Conservation (phyloP, 1,140 invertebrate genomes). For the Eueides isabella region DNA sequence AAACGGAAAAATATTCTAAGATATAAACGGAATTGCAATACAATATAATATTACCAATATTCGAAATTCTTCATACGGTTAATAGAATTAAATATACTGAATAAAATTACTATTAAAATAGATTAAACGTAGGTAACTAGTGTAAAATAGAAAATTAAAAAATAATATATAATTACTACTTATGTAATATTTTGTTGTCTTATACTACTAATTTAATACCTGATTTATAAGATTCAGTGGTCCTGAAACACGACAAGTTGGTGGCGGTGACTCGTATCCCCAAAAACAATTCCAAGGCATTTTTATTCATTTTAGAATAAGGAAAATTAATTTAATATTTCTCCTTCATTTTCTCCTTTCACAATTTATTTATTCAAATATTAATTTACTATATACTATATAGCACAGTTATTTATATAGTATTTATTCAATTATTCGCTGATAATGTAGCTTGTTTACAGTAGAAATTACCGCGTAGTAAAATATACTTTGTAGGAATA, state of each 20-base stretch:
- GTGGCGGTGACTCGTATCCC: constrained; percentile 71
- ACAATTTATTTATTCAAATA: background rate
- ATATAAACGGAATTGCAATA: no score
- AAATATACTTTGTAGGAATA: constrained; percentile 15
- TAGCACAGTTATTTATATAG: background rate
- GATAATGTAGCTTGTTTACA: background rate
- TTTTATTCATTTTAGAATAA: constrained; percentile 49
- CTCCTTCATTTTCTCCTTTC: constrained; percentile 23
- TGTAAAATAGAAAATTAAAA: background rate
- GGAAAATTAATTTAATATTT: constrained; percentile 21
- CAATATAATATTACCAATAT: no score
- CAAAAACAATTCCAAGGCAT: constrained; percentile 79
- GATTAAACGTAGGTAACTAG: background rate
- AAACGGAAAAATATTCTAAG: no score
- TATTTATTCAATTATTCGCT: background rate
- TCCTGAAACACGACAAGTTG: constrained; percentile 68
- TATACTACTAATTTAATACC: constrained; percentile 45
- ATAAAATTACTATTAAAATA: background rate
- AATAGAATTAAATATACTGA: background rate
- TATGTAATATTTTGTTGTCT: background rate
- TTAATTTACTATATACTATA: no score
- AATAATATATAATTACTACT: background rate
- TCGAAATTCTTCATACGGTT: background rate
- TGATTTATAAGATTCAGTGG: constrained; percentile 65
- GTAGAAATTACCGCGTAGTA: constrained; percentile 16